Base-by-base conservation (phyloP, 2,888 invertebrate species). In the Serripes groenlandicus region DNA sequence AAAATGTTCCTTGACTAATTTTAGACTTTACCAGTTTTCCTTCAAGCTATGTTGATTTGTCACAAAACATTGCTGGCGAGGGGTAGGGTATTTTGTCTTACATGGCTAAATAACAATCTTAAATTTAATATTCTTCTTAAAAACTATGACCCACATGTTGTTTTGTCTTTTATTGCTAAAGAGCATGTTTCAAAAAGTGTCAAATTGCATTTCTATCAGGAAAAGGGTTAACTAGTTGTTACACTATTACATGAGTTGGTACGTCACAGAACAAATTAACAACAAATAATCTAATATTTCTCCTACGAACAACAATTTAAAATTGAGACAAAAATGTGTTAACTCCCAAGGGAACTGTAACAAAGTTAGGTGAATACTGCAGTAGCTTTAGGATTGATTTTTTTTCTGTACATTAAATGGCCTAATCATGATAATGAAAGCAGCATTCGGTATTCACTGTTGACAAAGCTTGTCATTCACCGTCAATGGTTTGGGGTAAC, bases 211-310 rank as follows among this genome's bases (percentile, higher is more conserved):
- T n/a, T n/a, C n/a, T n/a, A n/a, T n/a, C n/a, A n/a, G n/a, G n/a
- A n/a, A n/a, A n/a, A n/a, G n/a, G n/a, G n/a, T n/a, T n/a, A n/a
- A n/a, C n/a, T n/a, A n/a, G n/a, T n/a, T n/a, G n/a, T n/a, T n/a
- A n/a, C n/a, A n/a, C n/a, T n/a, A n/a, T n/a, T n/a, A n/a, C n/a
- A n/a, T n/a, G n/a, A n/a, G 49, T 60, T 15, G 30, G 18, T n/a
- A 64, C 32, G 35, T 64, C 64, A 64, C 11, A 64, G 64, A 64
- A 66, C 66, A 66, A 66, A 66, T 66, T 66, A 66, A 28, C 66
- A 66, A 66, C 66, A 66, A 66, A 66, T 66, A 66, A 66, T 66
- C 66, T 42, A 66, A 66, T 66, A 66, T 66, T 42, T 21, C 66
- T 30, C 66, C 18, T 26, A 66, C 66, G 42, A 66, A 66, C 66